Percentiles rank a stretch among this genome's conserved stretches.
These are phyloP conservation scores for Upupa epops DNA, from an alignment of 2,113 vertebrate genomes.

Conservation along the genomic window DNA sequence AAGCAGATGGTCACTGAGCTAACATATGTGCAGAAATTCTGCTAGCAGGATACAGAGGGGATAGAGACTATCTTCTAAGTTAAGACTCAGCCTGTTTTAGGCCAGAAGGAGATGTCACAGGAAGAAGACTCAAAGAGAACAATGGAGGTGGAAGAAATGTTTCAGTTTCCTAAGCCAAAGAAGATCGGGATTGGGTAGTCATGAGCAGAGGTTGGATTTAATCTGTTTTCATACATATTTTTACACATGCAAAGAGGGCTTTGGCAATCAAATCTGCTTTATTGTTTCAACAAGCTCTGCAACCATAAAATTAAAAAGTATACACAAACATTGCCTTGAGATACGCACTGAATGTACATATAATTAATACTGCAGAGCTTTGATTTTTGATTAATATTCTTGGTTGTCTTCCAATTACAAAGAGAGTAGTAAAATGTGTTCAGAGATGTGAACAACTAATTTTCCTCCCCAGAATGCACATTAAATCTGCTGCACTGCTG, in stretches of 20 bases:
- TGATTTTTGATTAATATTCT: background rate
- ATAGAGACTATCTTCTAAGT: background rate
- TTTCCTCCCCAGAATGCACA: background rate
- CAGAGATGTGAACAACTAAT: background rate
- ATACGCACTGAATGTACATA: rapidly evolving
- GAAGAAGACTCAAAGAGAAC: background rate
- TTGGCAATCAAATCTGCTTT: background rate
- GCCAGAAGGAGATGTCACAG: background rate
- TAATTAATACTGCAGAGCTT: background rate
- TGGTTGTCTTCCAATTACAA: background rate
- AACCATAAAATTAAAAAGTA: background rate
- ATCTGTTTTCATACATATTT: background rate
- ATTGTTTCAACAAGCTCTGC: background rate
- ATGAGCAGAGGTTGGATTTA: background rate
- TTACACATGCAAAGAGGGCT: background rate
- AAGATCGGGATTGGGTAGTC: background rate
- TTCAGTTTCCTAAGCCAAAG: background rate
- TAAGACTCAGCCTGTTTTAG: background rate
- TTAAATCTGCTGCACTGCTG: background rate
- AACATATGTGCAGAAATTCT: background rate
- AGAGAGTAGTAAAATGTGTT: background rate
- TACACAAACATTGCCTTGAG: background rate
- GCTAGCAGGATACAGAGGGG: background rate
- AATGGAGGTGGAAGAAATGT: background rate
- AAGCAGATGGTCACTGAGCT: background rate